phyloP scores from a whole-genome alignment of 2,113 vertebrate genomes.

The Hyaena hyaena region DNA sequence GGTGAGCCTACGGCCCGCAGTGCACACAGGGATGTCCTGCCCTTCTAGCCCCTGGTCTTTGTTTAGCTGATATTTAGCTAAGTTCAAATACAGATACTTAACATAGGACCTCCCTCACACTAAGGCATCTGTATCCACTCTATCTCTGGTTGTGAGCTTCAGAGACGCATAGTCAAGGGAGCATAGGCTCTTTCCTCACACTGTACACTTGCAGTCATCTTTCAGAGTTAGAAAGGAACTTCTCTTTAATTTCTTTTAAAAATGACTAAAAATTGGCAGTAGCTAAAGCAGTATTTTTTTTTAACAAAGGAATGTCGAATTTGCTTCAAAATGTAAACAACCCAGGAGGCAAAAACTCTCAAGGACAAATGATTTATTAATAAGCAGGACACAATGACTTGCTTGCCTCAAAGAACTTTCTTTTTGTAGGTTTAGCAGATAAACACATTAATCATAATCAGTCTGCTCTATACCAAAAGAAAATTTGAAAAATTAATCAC shows the following conservation, averaged over 20 bases:
- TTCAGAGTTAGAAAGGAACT: neutral
- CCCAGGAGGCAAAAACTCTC: neutral
- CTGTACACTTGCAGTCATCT: neutral
- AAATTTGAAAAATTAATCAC: constrained; percentile 32
- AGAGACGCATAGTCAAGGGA: neutral
- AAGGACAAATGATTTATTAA: constrained; percentile 37
- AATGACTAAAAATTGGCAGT: neutral
- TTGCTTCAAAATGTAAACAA: constrained; percentile 45
- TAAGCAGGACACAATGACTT: neutral
- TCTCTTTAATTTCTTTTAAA: constrained; percentile 1
- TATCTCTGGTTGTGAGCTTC: neutral
- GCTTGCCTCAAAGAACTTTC: constrained; percentile 29
- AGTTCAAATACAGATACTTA: neutral
- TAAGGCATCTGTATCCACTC: neutral
- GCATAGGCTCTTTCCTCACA: neutral
- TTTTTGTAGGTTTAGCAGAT: constrained; percentile 33
- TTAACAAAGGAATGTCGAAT: neutral
- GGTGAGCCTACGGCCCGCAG: too few relatives aligned
- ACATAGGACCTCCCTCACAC: neutral
- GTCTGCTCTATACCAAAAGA: constrained; percentile 20
- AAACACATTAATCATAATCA: constrained; percentile 56
- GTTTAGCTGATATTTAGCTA: neutral
- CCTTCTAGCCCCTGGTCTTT: neutral
- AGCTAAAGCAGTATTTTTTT: neutral
- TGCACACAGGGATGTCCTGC: neutral